phyloP scores from a whole-genome alignment of 2,113 vertebrate species.

The Azemiops feae region DNA sequence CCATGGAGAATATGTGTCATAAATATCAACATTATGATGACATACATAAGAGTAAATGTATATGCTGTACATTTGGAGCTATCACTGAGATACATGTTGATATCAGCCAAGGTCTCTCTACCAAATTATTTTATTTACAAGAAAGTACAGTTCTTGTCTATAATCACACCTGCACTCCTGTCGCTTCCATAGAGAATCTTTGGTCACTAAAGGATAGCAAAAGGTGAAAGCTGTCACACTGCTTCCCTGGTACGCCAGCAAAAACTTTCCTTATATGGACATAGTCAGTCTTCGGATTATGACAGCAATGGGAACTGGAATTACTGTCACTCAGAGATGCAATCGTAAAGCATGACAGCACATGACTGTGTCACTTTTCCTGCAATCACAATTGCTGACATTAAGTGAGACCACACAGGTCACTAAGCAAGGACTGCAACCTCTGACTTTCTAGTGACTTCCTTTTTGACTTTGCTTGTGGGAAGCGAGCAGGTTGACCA shows the following conservation, averaged over 20 bases:
- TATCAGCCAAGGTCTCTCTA: neutral
- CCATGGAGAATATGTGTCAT: neutral
- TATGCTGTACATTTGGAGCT: neutral
- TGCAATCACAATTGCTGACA: too few relatives aligned
- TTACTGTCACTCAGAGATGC: too few relatives aligned
- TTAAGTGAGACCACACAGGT: too few relatives aligned
- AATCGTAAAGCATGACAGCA: too few relatives aligned
- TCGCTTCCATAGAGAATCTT: neutral
- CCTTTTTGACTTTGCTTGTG: too few relatives aligned
- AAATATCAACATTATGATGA: neutral
- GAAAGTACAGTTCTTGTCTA: neutral
- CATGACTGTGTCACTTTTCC: too few relatives aligned
- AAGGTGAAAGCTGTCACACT: neutral
- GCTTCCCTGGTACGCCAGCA: neutral
- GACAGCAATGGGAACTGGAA: too few relatives aligned
- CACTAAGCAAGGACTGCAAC: too few relatives aligned
- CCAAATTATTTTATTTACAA: neutral
- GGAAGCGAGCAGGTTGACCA: too few relatives aligned
- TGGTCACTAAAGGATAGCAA: neutral
- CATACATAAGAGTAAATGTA: neutral
- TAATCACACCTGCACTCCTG: neutral
- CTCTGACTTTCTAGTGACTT: too few relatives aligned
- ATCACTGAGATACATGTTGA: neutral
- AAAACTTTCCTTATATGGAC: neutral
- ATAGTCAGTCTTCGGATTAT: too few relatives aligned